These are phyloP conservation scores for Micropoecilia bifurca DNA, from an alignment of 2,797 vertebrate species.

Conservation along the genomic window DNA sequence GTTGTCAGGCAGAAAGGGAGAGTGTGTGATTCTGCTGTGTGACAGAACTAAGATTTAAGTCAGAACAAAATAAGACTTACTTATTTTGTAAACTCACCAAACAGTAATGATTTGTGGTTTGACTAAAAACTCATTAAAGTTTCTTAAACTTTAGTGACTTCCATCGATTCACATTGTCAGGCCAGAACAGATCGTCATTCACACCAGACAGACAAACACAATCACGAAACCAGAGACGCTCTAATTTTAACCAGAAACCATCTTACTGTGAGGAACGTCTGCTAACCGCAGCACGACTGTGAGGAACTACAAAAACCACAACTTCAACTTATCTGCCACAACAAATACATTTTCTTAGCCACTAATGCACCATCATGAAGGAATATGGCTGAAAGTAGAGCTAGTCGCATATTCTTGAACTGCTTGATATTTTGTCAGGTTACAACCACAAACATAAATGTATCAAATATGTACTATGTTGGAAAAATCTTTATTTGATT, in stretches of 20 bases:
- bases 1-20: constrained; percentile 1
- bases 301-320: not conserved
- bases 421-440: not conserved
- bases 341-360: not conserved
- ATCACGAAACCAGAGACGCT: not conserved
- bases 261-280: not conserved
- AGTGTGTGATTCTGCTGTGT: not conserved
- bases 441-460: not conserved
- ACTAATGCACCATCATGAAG: not conserved
- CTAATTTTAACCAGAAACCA: not conserved
- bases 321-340: not conserved
- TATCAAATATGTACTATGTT: not conserved
- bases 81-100: not conserved
- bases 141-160: not conserved
- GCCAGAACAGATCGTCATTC: not conserved
- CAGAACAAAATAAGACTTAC: not conserved
- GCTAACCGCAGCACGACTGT: not conserved
- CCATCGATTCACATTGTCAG: not conserved
- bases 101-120: too few species aligned
- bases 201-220: not conserved
- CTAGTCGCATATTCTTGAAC: not conserved
- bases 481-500: not conserved
- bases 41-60: not conserved
- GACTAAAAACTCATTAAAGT: not conserved
- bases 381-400: not conserved